Evolutionary conservation across 2,888 invertebrate species (phyloP), one percentile per base, ranked within the genome.

Genomic region (Steinernema carpocapsae): DNA sequence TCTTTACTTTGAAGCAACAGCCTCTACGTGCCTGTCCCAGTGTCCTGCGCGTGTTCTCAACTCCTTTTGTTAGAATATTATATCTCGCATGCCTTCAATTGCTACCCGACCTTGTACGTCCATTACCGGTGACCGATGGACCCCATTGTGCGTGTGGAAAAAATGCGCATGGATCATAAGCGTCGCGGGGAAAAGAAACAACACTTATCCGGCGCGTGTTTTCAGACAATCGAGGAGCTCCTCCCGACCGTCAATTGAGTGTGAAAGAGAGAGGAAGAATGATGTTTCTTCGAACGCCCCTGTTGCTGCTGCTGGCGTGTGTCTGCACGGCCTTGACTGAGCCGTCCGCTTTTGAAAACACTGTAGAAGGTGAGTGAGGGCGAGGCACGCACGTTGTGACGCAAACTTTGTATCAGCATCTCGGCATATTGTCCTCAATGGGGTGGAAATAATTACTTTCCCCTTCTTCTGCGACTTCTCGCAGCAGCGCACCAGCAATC

Each of bases 381-480:
- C 48, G n/a, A 37, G 37, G 37, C 37, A 37, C 37, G 37, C 37
- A 37, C 37, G 37, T 10, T 10, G 37, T 37, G 37, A 10, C 37
- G 37, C 37, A 37, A 37, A 37, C 37, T 37, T 37, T 37, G 37
- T 37, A 37, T 37, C 37, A 37, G 3, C 37, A 37, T 37, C 37
- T n/a, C 64, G 64, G 64, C 64, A 64, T 64, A 64, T 64, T 64
- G 64, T 64, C 64, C 64, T 64, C 64, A 64, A 64, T 64, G 64
- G 64, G 64, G 64, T 64, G 64, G 64, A 64, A 64, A 64, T 64
- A 64, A 64, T 64, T 64, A 64, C 64, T 64, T 64, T 64, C 64
- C 64, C 26, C 64, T 22, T 64, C 32, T 26, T 29, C 29, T 37
- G 37, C 37, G 26, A 29, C 64, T 29, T 29, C 42, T 71, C 46